phyloP scores from a whole-genome alignment of 2,797 vertebrate genomes.

The Bradypodion ventrale region DNA sequence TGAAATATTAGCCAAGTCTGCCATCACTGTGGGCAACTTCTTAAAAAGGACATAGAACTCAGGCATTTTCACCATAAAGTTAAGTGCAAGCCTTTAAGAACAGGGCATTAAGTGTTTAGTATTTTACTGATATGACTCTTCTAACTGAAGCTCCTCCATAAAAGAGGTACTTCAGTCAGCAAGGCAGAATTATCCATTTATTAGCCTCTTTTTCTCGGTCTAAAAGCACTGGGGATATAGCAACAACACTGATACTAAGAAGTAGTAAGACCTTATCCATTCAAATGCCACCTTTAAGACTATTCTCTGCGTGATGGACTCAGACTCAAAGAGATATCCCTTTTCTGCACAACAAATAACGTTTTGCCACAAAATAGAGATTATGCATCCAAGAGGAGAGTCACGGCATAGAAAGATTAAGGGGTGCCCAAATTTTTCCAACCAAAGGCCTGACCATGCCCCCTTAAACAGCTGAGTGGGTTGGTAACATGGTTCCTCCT shows the following conservation, averaged over 20 bases:
- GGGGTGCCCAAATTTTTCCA: no score
- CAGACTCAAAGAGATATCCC: not conserved
- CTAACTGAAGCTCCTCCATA: not conserved
- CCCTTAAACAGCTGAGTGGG: no score
- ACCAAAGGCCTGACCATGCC: no score
- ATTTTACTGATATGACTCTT: not conserved
- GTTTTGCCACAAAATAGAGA: not conserved
- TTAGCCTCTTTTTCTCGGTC: not conserved
- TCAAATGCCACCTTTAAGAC: constrained; percentile 17
- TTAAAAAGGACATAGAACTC: not conserved
- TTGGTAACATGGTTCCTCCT: no score
- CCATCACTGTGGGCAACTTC: not conserved
- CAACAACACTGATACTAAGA: not conserved
- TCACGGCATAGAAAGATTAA: not conserved
- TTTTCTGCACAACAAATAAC: not conserved
- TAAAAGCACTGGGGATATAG: constrained; percentile 8
- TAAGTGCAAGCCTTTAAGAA: not conserved
- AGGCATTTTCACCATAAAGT: not conserved
- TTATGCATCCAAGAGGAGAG: not conserved
- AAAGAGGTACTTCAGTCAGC: constrained; percentile 15
- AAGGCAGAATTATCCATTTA: not conserved
- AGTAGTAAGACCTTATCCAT: not conserved
- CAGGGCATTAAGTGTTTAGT: not conserved
- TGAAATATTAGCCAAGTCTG: not conserved
- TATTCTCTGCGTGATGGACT: not conserved